Conservation (phyloP, 2,888 invertebrate species). For the Sminthurinus aureus region DNA sequence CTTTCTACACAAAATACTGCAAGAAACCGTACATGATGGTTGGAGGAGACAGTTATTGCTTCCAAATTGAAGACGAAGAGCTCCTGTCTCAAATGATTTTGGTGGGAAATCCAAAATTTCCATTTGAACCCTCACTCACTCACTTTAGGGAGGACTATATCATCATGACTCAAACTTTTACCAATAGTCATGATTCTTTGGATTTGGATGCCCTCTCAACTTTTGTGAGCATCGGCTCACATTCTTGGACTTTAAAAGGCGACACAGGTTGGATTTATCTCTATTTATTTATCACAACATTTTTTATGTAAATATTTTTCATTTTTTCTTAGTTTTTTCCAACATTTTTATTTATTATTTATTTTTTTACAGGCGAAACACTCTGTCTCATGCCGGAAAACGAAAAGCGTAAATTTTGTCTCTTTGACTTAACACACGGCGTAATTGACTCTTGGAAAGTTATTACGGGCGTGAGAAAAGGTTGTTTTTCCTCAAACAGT, state of each 20-base stretch:
- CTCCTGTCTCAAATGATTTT: constrained; percentile 43
- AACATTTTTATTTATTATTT: too few species aligned
- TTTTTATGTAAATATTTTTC: too few species aligned
- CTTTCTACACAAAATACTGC: constrained; percentile 47
- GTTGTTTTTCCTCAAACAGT: background rate
- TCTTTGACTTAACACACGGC: too few species aligned
- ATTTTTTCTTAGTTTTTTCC: too few species aligned
- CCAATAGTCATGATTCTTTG: constrained; percentile 27
- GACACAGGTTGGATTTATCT: constrained; percentile 44
- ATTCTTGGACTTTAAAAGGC: constrained; percentile 45
- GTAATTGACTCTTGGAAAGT: too few species aligned
- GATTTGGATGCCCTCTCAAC: constrained; percentile 40
- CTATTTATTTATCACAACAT: too few species aligned
- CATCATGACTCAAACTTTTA: constrained; percentile 19
- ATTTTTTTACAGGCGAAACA: too few species aligned
- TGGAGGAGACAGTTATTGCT: constrained; percentile 46
- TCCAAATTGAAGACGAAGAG: constrained; percentile 22
- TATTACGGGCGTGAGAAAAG: background rate
- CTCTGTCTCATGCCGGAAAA: too few species aligned
- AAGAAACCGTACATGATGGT: constrained; percentile 41
- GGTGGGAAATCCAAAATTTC: constrained; percentile 45
- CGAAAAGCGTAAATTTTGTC: too few species aligned
- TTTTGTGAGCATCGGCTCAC: constrained; percentile 44
- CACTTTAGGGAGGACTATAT: constrained; percentile 43
- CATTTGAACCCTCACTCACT: constrained; percentile 44